phyloP scores from a whole-genome alignment of 2,113 vertebrate species.

The Pao palembangensis region DNA sequence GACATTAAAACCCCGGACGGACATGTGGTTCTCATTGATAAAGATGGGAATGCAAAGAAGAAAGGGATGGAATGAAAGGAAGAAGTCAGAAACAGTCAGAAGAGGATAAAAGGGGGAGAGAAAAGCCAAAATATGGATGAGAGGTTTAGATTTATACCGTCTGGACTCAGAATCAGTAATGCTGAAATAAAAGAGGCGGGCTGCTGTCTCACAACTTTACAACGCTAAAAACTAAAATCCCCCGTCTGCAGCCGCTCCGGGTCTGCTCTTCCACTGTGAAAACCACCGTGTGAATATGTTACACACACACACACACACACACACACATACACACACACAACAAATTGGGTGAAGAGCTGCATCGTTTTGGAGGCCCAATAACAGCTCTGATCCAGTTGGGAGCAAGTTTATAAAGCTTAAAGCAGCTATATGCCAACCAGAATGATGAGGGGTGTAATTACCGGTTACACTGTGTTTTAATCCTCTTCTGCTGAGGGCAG shows the following conservation, averaged over 20 bases:
- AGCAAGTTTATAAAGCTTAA: no score
- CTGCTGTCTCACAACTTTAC: background rate
- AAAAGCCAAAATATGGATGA: conserved; percentile 27
- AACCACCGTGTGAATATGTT: conserved; percentile 37
- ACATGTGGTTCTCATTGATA: conserved; percentile 51
- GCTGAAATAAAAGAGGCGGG: conserved; percentile 30
- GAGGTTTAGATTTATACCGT: conserved; percentile 21
- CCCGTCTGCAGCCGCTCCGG: conserved; percentile 4
- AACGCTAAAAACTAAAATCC: background rate
- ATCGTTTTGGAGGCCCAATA: background rate
- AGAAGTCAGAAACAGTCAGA: conserved; percentile 11
- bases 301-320: conserved; percentile 27
- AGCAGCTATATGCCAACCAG: no score
- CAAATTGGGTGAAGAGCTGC: conserved; percentile 13
- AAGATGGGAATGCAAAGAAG: conserved; percentile 3
- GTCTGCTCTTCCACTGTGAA: conserved; percentile 3
- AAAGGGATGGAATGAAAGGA: background rate
- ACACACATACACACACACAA: conserved; percentile 34
- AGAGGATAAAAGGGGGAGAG: conserved; percentile 27
- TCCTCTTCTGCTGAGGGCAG: conserved; percentile 21
- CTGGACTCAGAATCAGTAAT: conserved; percentile 18
- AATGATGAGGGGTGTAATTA: no score
- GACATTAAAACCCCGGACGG: conserved; percentile 21
- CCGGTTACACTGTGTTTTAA: background rate
- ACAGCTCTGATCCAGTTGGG: no score